Evolutionary conservation across 2,888 invertebrate genomes (phyloP).

Genomic region (Athetis lepigone): DNA sequence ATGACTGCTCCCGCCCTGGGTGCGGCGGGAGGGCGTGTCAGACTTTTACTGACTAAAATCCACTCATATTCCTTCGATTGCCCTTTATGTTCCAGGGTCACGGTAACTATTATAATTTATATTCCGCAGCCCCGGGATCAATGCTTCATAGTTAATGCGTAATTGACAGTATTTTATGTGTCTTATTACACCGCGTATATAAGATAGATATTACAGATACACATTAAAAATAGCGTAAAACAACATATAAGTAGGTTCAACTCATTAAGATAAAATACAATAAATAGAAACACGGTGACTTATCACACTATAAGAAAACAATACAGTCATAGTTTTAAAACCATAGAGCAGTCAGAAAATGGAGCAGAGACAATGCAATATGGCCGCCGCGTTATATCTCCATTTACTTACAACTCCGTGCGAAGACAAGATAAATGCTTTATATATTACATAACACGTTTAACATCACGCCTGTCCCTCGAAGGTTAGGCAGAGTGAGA

Average conservation of each 20-base stretch:
- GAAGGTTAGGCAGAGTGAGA: neutral
- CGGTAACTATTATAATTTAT: too few species aligned
- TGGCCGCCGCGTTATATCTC: neutral
- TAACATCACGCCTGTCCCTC: neutral
- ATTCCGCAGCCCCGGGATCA: too few species aligned
- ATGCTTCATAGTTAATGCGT: too few species aligned
- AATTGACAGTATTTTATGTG: too few species aligned
- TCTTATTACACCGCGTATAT: neutral
- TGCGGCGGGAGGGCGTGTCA: too few species aligned
- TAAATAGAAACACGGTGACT: conserved; percentile 14
- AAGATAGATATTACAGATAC: neutral
- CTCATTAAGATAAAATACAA: conserved; percentile 4
- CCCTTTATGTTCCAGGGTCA: too few species aligned
- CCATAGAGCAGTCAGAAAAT: conserved; percentile 14
- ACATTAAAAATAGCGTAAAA: neutral
- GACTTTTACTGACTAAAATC: too few species aligned
- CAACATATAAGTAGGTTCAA: neutral
- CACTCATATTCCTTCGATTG: too few species aligned
- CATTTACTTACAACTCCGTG: conserved; percentile 9
- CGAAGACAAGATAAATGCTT: conserved; percentile 29
- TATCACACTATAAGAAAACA: neutral
- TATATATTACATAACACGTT: neutral
- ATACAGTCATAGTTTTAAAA: conserved; percentile 9
- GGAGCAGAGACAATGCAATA: neutral
- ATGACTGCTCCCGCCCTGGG: too few species aligned